Percentiles rank a stretch among this genome's conserved stretches.
Evolutionary conservation across 2,888 invertebrate species (phyloP).

Genomic region (Drosophila mimetica): DNA sequence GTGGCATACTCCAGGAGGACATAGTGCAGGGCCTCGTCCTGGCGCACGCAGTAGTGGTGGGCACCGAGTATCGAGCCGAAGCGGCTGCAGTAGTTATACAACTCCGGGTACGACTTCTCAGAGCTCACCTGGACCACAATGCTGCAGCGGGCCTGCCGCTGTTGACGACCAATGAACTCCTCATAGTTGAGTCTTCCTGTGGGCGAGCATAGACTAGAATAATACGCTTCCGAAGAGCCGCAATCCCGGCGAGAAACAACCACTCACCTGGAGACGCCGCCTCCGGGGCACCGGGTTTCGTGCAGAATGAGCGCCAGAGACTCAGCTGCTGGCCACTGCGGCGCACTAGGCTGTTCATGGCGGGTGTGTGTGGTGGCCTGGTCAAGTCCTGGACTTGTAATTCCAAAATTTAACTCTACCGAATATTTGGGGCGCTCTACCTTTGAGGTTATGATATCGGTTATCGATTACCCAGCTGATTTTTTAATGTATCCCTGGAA

Average conservation of each 20-base stretch:
- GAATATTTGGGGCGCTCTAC: constrained; percentile 4
- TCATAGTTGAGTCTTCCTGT: constrained; percentile 84
- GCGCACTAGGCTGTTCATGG: constrained; percentile 69
- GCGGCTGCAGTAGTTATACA: constrained; percentile 89
- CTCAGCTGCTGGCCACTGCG: constrained; percentile 46
- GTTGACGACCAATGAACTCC: constrained; percentile 86
- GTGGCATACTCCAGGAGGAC: constrained; percentile 90
- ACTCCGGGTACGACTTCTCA: constrained; percentile 88
- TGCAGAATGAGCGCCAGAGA: constrained; percentile 59
- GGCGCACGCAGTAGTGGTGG: constrained; percentile 86
- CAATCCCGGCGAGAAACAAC: background rate
- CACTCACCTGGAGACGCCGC: constrained; percentile 28
- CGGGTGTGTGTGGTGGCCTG: constrained; percentile 10
- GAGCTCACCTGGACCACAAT: constrained; percentile 91
- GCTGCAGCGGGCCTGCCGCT: constrained; percentile 88
- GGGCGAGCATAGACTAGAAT: too few species aligned
- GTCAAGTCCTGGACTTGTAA: constrained; percentile 5
- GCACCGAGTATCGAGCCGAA: constrained; percentile 88
- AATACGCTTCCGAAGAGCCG: too few species aligned
- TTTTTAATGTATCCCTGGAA: background rate
- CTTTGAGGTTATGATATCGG: constrained; percentile 56
- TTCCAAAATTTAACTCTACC: constrained; percentile 8
- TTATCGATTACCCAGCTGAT: background rate
- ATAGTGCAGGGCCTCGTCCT: constrained; percentile 88
- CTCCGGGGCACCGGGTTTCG: constrained; percentile 41